Conservation (phyloP, 2,888 invertebrate species). For the Chrysodeixis includens region DNA sequence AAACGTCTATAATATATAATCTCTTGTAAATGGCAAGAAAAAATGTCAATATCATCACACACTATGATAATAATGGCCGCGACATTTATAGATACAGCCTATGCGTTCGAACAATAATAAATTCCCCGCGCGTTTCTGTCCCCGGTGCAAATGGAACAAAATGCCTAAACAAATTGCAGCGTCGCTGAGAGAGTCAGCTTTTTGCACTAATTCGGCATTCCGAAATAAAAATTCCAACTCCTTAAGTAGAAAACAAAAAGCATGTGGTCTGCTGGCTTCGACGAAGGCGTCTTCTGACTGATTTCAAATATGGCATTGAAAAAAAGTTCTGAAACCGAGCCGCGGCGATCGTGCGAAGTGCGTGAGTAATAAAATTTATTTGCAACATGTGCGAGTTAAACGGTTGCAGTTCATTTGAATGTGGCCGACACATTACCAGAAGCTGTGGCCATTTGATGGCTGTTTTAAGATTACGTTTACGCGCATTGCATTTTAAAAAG, state of each 20-base stretch:
- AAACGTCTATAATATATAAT: too few relatives aligned
- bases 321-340: conserved; percentile 75
- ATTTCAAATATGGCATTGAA: conserved; percentile 70
- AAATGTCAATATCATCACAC: conserved; percentile 14
- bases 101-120: conserved; percentile 73
- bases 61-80: conserved; percentile 48
- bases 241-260: conserved; percentile 80
- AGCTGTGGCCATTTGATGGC: conserved; percentile 13
- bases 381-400: conserved; percentile 52
- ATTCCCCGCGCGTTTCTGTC: conserved; percentile 76
- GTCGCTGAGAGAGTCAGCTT: conserved; percentile 81
- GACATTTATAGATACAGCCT: conserved; percentile 68
- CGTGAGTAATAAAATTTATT: conserved; percentile 55
- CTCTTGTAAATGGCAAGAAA: conserved; percentile 1
- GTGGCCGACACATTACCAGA: conserved; percentile 24
- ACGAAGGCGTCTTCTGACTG: conserved; percentile 69
- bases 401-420: conserved; percentile 48
- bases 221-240: conserved; percentile 89
- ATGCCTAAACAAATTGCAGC: conserved; percentile 87
- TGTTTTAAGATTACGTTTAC: conserved; percentile 3
- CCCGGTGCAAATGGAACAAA: conserved; percentile 83
- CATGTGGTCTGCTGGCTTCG: conserved; percentile 74
- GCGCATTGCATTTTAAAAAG: conserved; percentile 3
- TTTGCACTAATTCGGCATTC: conserved; percentile 89
- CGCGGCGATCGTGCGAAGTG: conserved; percentile 49